Conservation (phyloP, 2,113 vertebrate genomes). For the Oriolus oriolus region DNA sequence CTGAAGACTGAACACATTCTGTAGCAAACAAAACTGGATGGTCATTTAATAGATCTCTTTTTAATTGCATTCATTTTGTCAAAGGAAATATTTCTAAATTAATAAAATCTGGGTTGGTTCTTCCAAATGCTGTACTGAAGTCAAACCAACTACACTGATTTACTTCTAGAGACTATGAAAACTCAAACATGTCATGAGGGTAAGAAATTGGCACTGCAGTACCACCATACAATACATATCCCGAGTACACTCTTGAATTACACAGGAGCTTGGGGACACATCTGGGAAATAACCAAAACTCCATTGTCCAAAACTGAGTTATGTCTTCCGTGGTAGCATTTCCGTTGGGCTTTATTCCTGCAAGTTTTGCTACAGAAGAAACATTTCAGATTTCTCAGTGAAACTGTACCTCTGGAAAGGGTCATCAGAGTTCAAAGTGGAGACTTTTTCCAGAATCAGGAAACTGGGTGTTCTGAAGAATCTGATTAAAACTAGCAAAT, state of each 20-base stretch:
- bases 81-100: not conserved
- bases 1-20: not conserved
- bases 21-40: not conserved
- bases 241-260: not conserved
- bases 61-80: not conserved
- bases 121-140: not conserved
- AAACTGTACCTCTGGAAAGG: not conserved
- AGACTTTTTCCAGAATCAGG: not conserved
- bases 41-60: not conserved
- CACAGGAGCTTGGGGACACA: not conserved
- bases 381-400: not conserved
- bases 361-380: not conserved
- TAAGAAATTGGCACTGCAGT: not conserved
- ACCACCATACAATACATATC: accelerated
- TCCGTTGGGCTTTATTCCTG: not conserved
- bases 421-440: not conserved
- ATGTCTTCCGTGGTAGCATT: not conserved
- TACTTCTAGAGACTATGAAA: not conserved
- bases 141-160: not conserved
- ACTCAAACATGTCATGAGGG: not conserved
- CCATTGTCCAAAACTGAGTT: not conserved
- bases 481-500: not conserved
- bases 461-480: not conserved
- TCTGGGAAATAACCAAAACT: not conserved
- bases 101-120: not conserved